These are phyloP conservation scores for Pempheris klunzingeri DNA, from an alignment of 2,797 vertebrate species.

Conservation along the genomic window DNA sequence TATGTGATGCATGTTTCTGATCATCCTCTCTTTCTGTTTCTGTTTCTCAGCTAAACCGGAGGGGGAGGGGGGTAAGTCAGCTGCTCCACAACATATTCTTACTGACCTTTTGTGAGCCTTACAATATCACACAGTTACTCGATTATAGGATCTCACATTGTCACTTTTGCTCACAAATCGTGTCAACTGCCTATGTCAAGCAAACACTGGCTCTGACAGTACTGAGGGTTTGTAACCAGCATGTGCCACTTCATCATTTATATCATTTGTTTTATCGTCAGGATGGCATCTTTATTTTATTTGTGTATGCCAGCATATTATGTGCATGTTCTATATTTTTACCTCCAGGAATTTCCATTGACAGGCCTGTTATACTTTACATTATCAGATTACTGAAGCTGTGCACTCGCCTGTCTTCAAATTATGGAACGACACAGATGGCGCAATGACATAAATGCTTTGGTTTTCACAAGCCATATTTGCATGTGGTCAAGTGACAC, in stretches of 20 bases:
- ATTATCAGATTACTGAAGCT: constrained; percentile 22
- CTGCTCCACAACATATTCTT: constrained; percentile 26
- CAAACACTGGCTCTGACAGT: constrained; percentile 2
- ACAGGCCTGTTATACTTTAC: background rate
- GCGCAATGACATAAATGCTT: constrained; percentile 12
- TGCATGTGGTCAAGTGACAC: constrained; percentile 34
- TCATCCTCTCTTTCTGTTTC: constrained; percentile 46
- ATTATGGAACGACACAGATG: background rate
- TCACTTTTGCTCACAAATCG: constrained; percentile 59
- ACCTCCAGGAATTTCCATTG: constrained; percentile 23
- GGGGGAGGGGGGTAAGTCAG: constrained; percentile 78
- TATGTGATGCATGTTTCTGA: constrained; percentile 39
- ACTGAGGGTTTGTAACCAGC: constrained; percentile 13
- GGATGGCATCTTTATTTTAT: constrained; percentile 24
- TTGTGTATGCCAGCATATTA: background rate
- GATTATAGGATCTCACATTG: constrained; percentile 68
- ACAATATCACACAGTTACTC: constrained; percentile 52
- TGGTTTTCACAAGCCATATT: constrained; percentile 21
- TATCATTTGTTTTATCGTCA: background rate
- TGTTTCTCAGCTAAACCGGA: constrained; percentile 66
- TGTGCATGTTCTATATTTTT: constrained; percentile 12
- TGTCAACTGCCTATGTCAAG: constrained; percentile 22
- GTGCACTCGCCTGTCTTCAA: constrained; percentile 26
- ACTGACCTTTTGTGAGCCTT: constrained; percentile 57
- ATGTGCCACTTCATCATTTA: constrained; percentile 8